A percentile compares a stretch with the other conserved stretches of the same genome.
Evolutionary conservation across 2,888 invertebrate genomes (phyloP).

Genomic region (Ophioninae sp.): DNA sequence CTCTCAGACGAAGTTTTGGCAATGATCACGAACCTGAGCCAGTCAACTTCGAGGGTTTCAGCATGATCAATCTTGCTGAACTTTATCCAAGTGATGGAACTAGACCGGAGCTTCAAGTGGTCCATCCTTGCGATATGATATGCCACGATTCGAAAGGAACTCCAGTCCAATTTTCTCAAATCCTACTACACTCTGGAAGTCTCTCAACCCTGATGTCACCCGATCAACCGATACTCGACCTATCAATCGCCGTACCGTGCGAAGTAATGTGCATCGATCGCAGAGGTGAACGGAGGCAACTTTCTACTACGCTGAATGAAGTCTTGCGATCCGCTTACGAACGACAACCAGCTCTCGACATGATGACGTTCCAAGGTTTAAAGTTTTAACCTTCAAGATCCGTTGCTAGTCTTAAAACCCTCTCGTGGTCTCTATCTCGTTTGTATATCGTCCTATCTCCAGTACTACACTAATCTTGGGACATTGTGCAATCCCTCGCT

Average conservation of each 20-base stretch:
- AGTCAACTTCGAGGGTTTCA: constrained; percentile 67
- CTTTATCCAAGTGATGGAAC: constrained; percentile 61
- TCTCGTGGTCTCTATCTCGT: not conserved
- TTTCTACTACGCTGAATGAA: constrained; percentile 60
- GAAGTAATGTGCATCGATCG: constrained; percentile 65
- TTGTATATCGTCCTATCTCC: not conserved
- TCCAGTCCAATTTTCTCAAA: constrained; percentile 65
- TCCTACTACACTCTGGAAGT: constrained; percentile 55
- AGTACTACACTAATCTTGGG: not conserved
- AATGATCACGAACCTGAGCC: constrained; percentile 63
- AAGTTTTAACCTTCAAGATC: constrained; percentile 46
- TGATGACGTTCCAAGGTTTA: constrained; percentile 59
- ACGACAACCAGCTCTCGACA: constrained; percentile 40
- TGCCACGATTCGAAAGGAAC: constrained; percentile 65
- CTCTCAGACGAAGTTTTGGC: constrained; percentile 58
- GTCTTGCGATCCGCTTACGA: constrained; percentile 55
- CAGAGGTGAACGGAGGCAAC: constrained; percentile 57
- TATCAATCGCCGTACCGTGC: constrained; percentile 62
- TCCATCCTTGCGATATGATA: constrained; percentile 68
- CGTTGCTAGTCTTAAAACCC: not conserved
- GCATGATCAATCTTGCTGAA: constrained; percentile 65
- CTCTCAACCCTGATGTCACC: constrained; percentile 66
- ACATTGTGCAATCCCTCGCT: not conserved
- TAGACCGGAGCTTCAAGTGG: constrained; percentile 58
- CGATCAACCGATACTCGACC: constrained; percentile 66